A percentile compares a stretch with the other conserved stretches of the same genome.
These are phyloP conservation scores for Dryobotodes eremita DNA, from an alignment of 2,888 invertebrate species.

Conservation along the genomic window DNA sequence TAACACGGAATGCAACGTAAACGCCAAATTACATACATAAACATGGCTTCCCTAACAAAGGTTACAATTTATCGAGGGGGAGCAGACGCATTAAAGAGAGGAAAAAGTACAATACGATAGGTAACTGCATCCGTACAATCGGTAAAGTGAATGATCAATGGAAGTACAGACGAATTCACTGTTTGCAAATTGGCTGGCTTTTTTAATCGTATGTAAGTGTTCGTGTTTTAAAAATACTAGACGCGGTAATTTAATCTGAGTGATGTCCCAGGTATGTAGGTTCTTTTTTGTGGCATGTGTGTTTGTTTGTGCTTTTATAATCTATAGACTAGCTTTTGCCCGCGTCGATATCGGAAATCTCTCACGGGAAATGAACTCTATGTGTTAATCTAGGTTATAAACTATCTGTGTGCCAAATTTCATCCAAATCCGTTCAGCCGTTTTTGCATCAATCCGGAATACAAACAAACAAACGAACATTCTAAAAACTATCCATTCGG, in stretches of 20 bases:
- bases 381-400: neutral
- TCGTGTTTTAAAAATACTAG: conserved; percentile 17
- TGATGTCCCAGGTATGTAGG: neutral
- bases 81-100: conserved; percentile 80
- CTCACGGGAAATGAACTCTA: neutral
- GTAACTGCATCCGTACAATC: conserved; percentile 64
- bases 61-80: conserved; percentile 83
- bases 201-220: conserved; percentile 15
- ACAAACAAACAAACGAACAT: neutral
- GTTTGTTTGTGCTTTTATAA: neutral
- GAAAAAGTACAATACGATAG: conserved; percentile 67
- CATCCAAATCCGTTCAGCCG: neutral
- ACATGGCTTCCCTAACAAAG: conserved; percentile 81
- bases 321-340: neutral
- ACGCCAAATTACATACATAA: conserved; percentile 82
- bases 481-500: neutral
- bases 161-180: conserved; percentile 46
- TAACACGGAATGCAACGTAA: conserved; percentile 58
- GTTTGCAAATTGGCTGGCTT: conserved; percentile 49
- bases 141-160: conserved; percentile 72
- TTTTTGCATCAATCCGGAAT: neutral
- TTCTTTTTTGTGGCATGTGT: neutral
- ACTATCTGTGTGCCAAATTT: neutral
- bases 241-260: neutral
- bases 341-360: neutral